phyloP scores from a whole-genome alignment of 2,113 vertebrate species.

The Cyanistes caeruleus region DNA sequence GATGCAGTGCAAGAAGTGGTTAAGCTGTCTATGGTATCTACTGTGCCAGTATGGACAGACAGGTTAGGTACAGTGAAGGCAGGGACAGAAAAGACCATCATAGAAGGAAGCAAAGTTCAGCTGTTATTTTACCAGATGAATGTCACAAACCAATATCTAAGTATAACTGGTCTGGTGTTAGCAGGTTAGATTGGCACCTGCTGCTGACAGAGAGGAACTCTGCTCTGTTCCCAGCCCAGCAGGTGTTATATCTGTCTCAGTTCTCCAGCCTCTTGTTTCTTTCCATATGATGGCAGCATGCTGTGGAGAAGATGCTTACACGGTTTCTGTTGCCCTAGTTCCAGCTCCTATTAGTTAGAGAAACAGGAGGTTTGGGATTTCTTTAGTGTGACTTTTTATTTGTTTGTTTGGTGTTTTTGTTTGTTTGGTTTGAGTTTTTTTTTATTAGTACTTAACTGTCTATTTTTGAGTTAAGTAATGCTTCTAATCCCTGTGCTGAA shows the following conservation, averaged over 20 bases:
- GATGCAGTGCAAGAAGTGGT: not conserved
- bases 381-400: not conserved
- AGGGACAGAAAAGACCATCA: not conserved
- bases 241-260: not conserved
- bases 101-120: not conserved
- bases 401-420: not conserved
- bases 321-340: not conserved
- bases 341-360: not conserved
- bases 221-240: accelerated
- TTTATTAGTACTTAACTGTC: not conserved
- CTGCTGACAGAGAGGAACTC: not conserved
- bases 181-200: not conserved
- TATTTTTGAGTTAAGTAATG: not conserved
- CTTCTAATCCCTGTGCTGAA: not conserved
- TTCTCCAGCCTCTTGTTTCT: not conserved
- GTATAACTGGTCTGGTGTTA: not conserved
- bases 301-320: not conserved
- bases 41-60: accelerated
- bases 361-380: not conserved
- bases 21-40: not conserved
- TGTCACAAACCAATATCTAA: not conserved
- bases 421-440: not conserved
- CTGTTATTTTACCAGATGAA: not conserved
- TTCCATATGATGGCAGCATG: not conserved
- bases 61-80: not conserved